A percentile compares a stretch with the other conserved stretches of the same genome.
phyloP scores from a whole-genome alignment of 2,888 invertebrate genomes.

The Agrenia bidenticulata region DNA sequence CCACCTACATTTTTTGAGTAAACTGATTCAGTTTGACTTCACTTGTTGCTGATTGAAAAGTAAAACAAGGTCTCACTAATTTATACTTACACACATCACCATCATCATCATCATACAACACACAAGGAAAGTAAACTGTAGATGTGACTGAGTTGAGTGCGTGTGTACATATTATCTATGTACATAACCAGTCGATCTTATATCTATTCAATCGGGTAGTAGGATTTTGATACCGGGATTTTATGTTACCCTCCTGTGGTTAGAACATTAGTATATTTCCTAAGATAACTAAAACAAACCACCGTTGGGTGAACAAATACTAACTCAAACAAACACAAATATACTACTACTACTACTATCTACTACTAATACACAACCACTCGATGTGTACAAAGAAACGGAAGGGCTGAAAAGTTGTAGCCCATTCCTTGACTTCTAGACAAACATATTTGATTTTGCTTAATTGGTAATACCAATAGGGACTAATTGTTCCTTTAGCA shows the following conservation, averaged over 20 bases:
- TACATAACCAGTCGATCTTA: slow-evolving; percentile 1
- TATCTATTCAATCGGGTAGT: background rate
- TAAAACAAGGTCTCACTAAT: slow-evolving; percentile 10
- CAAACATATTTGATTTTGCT: too few relatives aligned
- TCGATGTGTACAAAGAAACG: too few relatives aligned
- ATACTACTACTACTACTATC: too few relatives aligned
- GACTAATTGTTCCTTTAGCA: too few relatives aligned
- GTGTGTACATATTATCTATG: slow-evolving; percentile 12
- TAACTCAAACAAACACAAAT: slow-evolving; percentile 1
- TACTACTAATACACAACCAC: too few relatives aligned
- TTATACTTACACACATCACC: slow-evolving; percentile 16
- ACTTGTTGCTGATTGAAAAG: slow-evolving; percentile 52
- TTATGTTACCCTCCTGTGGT: background rate
- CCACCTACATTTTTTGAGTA: slow-evolving; percentile 31
- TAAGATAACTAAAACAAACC: slow-evolving; percentile 1
- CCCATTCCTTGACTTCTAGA: too few relatives aligned
- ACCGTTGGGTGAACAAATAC: slow-evolving; percentile 8
- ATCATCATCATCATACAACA: slow-evolving; percentile 20
- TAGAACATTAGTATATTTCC: background rate
- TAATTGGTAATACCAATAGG: too few relatives aligned
- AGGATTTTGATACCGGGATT: slow-evolving; percentile 6
- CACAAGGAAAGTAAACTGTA: slow-evolving; percentile 4
- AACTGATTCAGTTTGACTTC: slow-evolving; percentile 32
- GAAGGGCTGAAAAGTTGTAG: too few relatives aligned
- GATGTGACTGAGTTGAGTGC: slow-evolving; percentile 7